Percentiles rank a stretch among this genome's conserved stretches.
Conservation (phyloP, 2,888 invertebrate genomes). For the Coelopa pilipes region DNA sequence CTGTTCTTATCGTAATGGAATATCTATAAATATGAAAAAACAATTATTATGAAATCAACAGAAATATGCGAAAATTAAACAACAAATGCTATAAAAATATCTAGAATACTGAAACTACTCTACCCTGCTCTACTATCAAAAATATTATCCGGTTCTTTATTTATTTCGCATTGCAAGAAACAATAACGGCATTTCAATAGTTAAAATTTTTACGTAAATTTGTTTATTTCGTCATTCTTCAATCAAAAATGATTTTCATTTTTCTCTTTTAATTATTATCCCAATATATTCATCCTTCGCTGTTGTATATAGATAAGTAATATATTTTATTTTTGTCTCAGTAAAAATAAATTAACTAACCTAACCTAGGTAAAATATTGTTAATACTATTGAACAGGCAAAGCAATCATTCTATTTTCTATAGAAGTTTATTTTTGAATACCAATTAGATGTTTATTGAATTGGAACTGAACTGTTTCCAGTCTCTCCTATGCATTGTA, state of each 20-base stretch:
- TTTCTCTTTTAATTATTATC: too few species aligned
- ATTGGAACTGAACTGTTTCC: not conserved
- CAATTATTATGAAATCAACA: not conserved
- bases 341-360: not conserved
- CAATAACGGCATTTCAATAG: too few species aligned
- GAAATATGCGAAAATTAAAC: not conserved
- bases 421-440: constrained; percentile 1
- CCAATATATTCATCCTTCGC: too few species aligned
- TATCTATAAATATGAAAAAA: not conserved
- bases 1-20: constrained; percentile 10
- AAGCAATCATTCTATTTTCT: constrained; percentile 3
- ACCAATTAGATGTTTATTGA: not conserved
- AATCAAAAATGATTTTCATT: too few species aligned
- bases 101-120: too few species aligned
- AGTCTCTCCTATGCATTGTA: constrained; percentile 7
- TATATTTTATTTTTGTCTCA: not conserved
- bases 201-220: too few species aligned
- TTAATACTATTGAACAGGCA: not conserved
- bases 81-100: too few species aligned
- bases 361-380: not conserved
- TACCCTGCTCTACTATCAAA: too few species aligned
- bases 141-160: too few species aligned
- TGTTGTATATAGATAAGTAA: too few species aligned
- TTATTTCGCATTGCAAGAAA: too few species aligned
- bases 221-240: too few species aligned